Percentiles rank a stretch among this genome's conserved stretches.
Conservation (phyloP, 2,888 invertebrate species). For the Beris morrisii region DNA sequence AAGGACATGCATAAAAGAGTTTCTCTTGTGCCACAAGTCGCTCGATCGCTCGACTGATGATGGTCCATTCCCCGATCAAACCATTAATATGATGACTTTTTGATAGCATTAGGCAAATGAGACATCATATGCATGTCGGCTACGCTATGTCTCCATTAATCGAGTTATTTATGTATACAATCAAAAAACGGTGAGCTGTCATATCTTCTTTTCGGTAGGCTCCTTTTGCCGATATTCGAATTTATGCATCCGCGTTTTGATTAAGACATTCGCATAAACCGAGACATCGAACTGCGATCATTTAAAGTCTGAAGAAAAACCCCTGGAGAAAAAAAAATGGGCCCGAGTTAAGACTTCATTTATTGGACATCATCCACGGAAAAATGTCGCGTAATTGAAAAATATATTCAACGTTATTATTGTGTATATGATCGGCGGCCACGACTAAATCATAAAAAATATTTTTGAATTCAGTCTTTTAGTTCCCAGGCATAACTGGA, state of each 20-base stretch:
- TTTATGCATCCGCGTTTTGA: slow-evolving; percentile 39
- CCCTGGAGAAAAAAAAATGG: background rate
- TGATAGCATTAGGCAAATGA: slow-evolving; percentile 36
- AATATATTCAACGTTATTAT: slow-evolving; percentile 29
- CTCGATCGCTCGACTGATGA: too few relatives aligned
- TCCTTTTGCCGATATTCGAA: slow-evolving; percentile 22
- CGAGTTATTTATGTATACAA: slow-evolving; percentile 39
- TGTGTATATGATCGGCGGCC: slow-evolving; percentile 18
- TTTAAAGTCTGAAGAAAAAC: too few relatives aligned
- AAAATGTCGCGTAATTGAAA: slow-evolving; percentile 37
- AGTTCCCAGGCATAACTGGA: too few relatives aligned
- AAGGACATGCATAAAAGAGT: slow-evolving; percentile 2
- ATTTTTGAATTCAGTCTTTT: background rate
- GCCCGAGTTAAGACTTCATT: background rate
- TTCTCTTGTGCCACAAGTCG: slow-evolving; percentile 3
- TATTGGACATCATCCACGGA: slow-evolving; percentile 28
- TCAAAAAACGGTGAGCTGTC: slow-evolving; percentile 37
- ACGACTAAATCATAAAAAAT: slow-evolving; percentile 7
- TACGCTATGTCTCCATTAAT: slow-evolving; percentile 32
- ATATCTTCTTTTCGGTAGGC: slow-evolving; percentile 23
- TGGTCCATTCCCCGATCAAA: background rate
- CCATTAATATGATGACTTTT: slow-evolving; percentile 35
- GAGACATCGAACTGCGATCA: slow-evolving; percentile 3
- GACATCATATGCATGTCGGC: slow-evolving; percentile 37
- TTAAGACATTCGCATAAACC: slow-evolving; percentile 32